These are phyloP conservation scores for Schizotus pectinicornis DNA, from an alignment of 2,888 invertebrate genomes.

Conservation along the genomic window DNA sequence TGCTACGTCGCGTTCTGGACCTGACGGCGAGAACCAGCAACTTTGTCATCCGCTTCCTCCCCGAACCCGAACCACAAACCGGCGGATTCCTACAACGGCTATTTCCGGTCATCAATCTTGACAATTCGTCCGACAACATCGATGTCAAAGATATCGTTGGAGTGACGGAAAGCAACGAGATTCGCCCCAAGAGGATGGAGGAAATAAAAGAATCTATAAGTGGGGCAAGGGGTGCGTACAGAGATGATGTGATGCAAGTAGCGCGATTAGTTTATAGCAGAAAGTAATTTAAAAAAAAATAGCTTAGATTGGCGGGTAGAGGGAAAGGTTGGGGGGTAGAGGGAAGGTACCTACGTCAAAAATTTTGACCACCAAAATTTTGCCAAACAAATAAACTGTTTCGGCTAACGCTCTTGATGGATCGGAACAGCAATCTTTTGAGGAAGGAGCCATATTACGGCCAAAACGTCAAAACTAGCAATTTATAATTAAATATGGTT, in stretches of 20 bases:
- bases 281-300: too few relatives aligned
- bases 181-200: too few relatives aligned
- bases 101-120: constrained; percentile 1
- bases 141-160: not conserved
- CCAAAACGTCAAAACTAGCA: too few relatives aligned
- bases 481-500: too few relatives aligned
- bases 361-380: too few relatives aligned
- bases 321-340: too few relatives aligned
- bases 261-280: constrained; percentile 8
- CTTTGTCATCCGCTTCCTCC: constrained; percentile 13
- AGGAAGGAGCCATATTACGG: too few relatives aligned
- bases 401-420: too few relatives aligned
- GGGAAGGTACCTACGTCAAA: too few relatives aligned
- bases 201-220: not conserved
- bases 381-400: too few relatives aligned
- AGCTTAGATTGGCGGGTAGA: too few relatives aligned
- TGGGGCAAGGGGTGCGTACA: not conserved
- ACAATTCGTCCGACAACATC: not conserved
- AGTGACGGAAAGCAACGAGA: not conserved
- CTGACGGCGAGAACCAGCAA: constrained; percentile 15
- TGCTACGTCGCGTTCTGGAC: constrained; percentile 31
- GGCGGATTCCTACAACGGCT: not conserved
- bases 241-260: constrained; percentile 10
- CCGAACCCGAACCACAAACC: constrained; percentile 5
- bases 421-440: too few relatives aligned